Evolutionary conservation across 2,113 vertebrate species (phyloP).

Genomic region (Sialia sialis): DNA sequence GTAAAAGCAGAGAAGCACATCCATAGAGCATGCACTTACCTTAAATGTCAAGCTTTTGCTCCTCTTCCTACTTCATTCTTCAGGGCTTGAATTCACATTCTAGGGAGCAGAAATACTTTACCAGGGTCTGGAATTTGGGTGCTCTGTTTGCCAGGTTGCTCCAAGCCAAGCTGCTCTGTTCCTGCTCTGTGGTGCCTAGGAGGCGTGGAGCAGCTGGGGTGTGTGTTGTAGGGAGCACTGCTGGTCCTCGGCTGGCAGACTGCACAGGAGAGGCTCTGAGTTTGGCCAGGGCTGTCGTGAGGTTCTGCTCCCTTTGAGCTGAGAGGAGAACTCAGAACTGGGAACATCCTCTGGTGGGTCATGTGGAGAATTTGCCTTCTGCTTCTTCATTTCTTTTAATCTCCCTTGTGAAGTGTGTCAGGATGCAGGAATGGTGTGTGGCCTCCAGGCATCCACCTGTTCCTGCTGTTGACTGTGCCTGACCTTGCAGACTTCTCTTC

Average conservation of each 20-base stretch:
- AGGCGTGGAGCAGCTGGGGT: background rate
- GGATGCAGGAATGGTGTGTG: background rate
- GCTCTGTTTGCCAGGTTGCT: background rate
- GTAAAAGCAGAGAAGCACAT: background rate
- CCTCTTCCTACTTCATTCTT: background rate
- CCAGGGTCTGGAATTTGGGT: background rate
- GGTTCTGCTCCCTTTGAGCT: background rate
- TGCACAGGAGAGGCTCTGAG: background rate
- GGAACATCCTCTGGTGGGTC: background rate
- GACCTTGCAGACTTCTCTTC: background rate
- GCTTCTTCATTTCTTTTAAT: background rate
- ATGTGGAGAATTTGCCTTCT: background rate
- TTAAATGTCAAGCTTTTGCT: background rate
- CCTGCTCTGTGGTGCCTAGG: rapidly evolving
- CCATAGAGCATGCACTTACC: background rate
- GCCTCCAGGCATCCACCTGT: background rate
- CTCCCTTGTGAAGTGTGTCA: background rate
- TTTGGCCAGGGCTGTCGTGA: background rate
- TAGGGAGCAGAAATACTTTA: background rate
- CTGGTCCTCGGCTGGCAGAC: background rate
- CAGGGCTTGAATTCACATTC: background rate
- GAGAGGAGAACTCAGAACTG: background rate
- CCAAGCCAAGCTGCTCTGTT: background rate
- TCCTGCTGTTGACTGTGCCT: background rate
- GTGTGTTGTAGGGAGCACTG: background rate